Evolutionary conservation across 2,113 vertebrate genomes (phyloP).

Genomic region (Otocyon megalotis): DNA sequence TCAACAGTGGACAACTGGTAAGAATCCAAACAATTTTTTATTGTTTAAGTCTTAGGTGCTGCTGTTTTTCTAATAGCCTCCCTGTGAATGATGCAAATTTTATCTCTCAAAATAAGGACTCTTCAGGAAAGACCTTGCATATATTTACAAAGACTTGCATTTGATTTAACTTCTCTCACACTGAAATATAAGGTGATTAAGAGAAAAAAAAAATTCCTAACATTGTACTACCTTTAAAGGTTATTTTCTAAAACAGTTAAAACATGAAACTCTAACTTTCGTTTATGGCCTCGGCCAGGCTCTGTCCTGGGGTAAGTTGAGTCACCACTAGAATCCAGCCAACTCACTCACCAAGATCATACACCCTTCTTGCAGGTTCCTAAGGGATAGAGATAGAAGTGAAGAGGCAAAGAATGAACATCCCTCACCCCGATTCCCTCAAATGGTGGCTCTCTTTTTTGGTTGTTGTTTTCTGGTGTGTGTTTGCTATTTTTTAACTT

Average conservation of each 20-base stretch:
- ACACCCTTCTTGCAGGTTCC: not conserved
- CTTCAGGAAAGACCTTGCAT: not conserved
- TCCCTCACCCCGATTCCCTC: not conserved
- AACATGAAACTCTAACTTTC: not conserved
- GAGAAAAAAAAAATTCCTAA: not conserved
- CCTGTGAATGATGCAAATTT: conserved; percentile 15
- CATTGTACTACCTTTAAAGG: not conserved
- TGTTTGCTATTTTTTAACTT: conserved; percentile 6
- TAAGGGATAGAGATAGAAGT: not conserved
- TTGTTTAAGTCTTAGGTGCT: conserved; percentile 45
- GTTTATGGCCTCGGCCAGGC: not conserved
- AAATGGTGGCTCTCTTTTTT: not conserved
- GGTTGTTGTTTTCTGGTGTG: not conserved
- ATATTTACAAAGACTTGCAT: not conserved
- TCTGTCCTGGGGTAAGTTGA: not conserved
- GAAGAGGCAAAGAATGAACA: conserved; percentile 11
- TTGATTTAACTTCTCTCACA: conserved; percentile 41
- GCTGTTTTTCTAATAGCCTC: conserved; percentile 49
- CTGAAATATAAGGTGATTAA: conserved; percentile 2
- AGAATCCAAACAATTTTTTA: conserved; percentile 66
- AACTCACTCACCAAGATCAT: not conserved
- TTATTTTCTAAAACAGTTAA: conserved; percentile 43
- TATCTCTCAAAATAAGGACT: conserved; percentile 19
- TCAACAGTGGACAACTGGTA: conserved; percentile 72
- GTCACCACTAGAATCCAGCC: not conserved